Evolutionary conservation across 2,113 vertebrate species (phyloP).

Genomic region (Craseonycteris thonglongyai): DNA sequence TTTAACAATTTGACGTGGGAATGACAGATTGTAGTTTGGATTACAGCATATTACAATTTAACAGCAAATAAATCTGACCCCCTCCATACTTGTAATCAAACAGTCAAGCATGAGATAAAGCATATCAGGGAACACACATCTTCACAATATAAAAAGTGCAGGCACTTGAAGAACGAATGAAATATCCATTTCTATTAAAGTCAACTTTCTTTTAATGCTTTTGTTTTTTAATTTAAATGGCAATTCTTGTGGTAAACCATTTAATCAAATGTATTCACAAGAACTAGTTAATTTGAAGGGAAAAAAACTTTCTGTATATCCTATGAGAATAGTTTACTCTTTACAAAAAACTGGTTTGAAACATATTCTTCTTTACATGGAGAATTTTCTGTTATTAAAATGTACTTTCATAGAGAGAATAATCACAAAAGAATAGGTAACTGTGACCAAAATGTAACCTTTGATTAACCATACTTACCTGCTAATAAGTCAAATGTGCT

Average conservation of each 20-base stretch:
- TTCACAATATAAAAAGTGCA: slow-evolving; percentile 40
- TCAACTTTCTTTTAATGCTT: slow-evolving; percentile 33
- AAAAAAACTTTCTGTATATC: not conserved
- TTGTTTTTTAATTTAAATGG: slow-evolving; percentile 47
- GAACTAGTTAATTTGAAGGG: slow-evolving; percentile 30
- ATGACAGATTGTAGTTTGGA: slow-evolving; percentile 66
- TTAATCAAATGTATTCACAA: slow-evolving; percentile 32
- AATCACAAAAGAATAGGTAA: not conserved
- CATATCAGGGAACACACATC: slow-evolving; percentile 43
- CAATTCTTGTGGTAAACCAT: slow-evolving; percentile 11
- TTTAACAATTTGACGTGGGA: slow-evolving; percentile 51
- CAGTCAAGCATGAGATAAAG: slow-evolving; percentile 56
- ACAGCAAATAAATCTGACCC: slow-evolving; percentile 29
- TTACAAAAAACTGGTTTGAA: slow-evolving; percentile 21
- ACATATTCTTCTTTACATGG: slow-evolving; percentile 3
- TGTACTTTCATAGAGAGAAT: slow-evolving; percentile 29
- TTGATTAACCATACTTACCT: slow-evolving; percentile 18
- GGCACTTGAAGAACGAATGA: slow-evolving; percentile 25
- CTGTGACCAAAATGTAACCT: not conserved
- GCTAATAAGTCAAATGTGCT: not conserved
- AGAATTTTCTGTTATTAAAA: not conserved
- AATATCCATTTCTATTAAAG: slow-evolving; percentile 44
- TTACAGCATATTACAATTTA: slow-evolving; percentile 60
- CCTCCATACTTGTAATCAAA: slow-evolving; percentile 29
- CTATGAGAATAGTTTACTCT: slow-evolving; percentile 1